These are phyloP conservation scores for Platerodrilus igneus DNA, from an alignment of 2,888 invertebrate species.

Conservation along the genomic window DNA sequence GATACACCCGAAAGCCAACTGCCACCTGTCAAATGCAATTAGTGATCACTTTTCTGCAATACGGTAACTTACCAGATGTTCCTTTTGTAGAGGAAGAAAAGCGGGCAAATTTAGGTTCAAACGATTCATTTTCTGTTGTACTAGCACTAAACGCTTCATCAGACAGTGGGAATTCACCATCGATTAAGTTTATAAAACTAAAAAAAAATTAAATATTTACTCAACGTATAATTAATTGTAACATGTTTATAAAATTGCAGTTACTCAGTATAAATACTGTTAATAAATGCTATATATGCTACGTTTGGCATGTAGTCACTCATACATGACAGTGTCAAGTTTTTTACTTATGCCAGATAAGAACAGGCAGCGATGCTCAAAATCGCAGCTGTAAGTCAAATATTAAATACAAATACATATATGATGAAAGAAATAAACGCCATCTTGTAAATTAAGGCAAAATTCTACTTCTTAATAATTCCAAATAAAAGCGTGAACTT, in stretches of 20 bases:
- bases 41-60: background rate
- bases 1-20: slow-evolving; percentile 65
- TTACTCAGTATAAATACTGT: too few species aligned
- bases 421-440: too few species aligned
- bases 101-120: slow-evolving; percentile 53
- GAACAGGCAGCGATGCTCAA: too few species aligned
- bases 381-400: too few species aligned
- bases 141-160: slow-evolving; percentile 58
- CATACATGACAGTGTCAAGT: too few species aligned
- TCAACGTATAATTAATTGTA: background rate
- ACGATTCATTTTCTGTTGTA: slow-evolving; percentile 49
- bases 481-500: too few species aligned
- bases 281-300: too few species aligned
- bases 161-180: slow-evolving; percentile 49
- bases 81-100: slow-evolving; percentile 44
- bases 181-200: slow-evolving; percentile 50
- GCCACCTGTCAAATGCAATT: slow-evolving; percentile 44
- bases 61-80: slow-evolving; percentile 27
- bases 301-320: too few species aligned
- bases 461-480: too few species aligned
- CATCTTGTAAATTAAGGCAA: too few species aligned
- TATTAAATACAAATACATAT: too few species aligned
- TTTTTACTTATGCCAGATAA: too few species aligned
- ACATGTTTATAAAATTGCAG: background rate
- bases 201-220: slow-evolving; percentile 4